Base-by-base conservation (phyloP, 2,888 invertebrate genomes). In the Xestia rhomboidea region DNA sequence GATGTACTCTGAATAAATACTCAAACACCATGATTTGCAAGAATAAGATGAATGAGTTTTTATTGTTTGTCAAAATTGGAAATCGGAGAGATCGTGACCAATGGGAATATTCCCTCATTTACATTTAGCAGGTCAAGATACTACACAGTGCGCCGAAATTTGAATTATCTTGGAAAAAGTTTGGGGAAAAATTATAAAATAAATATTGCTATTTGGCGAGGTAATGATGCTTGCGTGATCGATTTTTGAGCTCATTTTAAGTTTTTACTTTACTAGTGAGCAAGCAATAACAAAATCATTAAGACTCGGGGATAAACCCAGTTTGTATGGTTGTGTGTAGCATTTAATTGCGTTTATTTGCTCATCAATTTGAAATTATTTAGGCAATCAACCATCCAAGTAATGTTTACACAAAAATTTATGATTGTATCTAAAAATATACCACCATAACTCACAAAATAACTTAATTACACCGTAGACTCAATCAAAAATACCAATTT, bases 401-500 rank as follows among this genome's bases (percentile, higher is more conserved):
- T 79, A 71, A 78, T 84, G 77, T 88, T 88, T 88, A 86, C 78
- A 77, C 74, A 66, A 67, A 51, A 38, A 34, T n/a, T 77, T 67
- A 86, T 78, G 69, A 49, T 27, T 76, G 24, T 77, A 63, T 68
- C 70, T 78, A 77, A 75, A 85, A 75, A 85, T 85, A 86, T 41
- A 77, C 57, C 73, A n/a, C 49, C 76, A 81, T 83, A 85, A 77
- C 84, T 87, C 75, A 86, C 77, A 54, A 4, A 83, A 84, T 85
- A 87, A 85, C 82, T 87, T 89, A 88, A 88, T 88, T 84, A 83
- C 63, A 38, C 60, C 64, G 63, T 82, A 87, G 81, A 82, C 79
- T 82, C 88, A 87, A 88, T 88, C 85, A 85, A 87, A 85, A 85
- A 84, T 73, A 75, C 82, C 74, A 75, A 76, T 82, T 77, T 84